phyloP scores from a whole-genome alignment of 2,888 invertebrate species.

The Chironomus riparius region DNA sequence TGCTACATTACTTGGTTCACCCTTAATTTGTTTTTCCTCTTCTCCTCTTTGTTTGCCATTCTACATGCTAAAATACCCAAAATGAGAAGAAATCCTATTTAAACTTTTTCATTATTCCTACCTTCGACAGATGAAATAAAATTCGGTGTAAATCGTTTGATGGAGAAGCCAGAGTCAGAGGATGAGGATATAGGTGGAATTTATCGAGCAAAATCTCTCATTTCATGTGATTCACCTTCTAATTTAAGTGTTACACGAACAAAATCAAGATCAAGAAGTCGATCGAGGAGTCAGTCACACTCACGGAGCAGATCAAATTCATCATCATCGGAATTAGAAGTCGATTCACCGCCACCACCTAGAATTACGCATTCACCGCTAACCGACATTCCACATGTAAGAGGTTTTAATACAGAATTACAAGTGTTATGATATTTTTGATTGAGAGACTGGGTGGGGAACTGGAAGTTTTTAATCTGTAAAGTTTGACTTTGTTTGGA shows the following conservation, averaged over 20 bases:
- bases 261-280: slow-evolving; percentile 34
- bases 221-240: slow-evolving; percentile 26
- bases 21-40: slow-evolving; percentile 41
- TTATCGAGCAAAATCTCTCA: slow-evolving; percentile 29
- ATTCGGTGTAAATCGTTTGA: slow-evolving; percentile 73
- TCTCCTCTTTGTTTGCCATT: slow-evolving; percentile 13
- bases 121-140: slow-evolving; percentile 64
- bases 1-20: slow-evolving; percentile 1
- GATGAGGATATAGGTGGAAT: slow-evolving; percentile 50
- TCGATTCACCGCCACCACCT: slow-evolving; percentile 61
- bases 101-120: slow-evolving; percentile 35
- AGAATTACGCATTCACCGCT: slow-evolving; percentile 35
- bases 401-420: slow-evolving; percentile 29
- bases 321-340: slow-evolving; percentile 58
- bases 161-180: slow-evolving; percentile 50
- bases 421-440: slow-evolving; percentile 31
- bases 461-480: neutral
- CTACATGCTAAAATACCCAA: neutral
- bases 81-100: neutral
- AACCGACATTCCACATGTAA: slow-evolving; percentile 34
- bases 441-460: neutral
- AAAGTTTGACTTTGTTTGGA: neutral
- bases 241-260: slow-evolving; percentile 22
- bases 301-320: slow-evolving; percentile 35
- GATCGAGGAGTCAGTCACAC: slow-evolving; percentile 37